Evolutionary conservation across 2,888 invertebrate genomes (phyloP), one percentile per base, ranked within the genome.

Genomic region (Dolichopus griseipennis): DNA sequence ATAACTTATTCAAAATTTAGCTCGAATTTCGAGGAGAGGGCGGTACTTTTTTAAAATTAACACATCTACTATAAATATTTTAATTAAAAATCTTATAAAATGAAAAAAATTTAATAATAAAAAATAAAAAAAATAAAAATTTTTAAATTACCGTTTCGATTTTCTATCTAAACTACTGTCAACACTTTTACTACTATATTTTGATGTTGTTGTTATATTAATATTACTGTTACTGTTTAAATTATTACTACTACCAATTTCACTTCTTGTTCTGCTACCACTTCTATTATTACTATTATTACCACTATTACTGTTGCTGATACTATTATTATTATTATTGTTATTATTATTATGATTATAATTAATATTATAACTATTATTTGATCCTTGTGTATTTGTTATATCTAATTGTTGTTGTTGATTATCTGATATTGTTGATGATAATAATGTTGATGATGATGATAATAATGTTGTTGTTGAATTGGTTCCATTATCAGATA

Each of bases 381-480:
- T 69, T 70, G 1, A 69, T 67, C 62, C 69, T 66, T 74, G 75
- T 20, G 67, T 27, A 70, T 20, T 72, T 72, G 22, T 71, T 69
- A 65, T 74, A 73, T 6, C 73, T 72, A 33, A 67, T 70, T 7
- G 20, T 61, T 27, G 27, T 65, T 69, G 34, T 69, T 67, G 6
- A 71, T 65, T 61, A 63, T 15, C 69, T 69, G 34, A 66, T 0
- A 70, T 70, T 15, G 68, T 70, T 33, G 70, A 68, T 33, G 70
- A 68, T 69, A 4, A 18, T 70, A 66, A 10, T 7, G 15, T 41
- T 27, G 20, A 64, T 69, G 34, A 70, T 67, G 5, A 71, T 65
- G 34, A 66, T 0, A 69, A 69, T 12, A 69, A 69, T 33, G 70
- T 67, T 69, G 70, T 74, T 78, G 72, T 75, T 79, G n/a, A 77